A percentile compares a stretch with the other conserved stretches of the same genome.
Conservation (phyloP, 2,888 invertebrate genomes). For the Lomographa bimaculata region DNA sequence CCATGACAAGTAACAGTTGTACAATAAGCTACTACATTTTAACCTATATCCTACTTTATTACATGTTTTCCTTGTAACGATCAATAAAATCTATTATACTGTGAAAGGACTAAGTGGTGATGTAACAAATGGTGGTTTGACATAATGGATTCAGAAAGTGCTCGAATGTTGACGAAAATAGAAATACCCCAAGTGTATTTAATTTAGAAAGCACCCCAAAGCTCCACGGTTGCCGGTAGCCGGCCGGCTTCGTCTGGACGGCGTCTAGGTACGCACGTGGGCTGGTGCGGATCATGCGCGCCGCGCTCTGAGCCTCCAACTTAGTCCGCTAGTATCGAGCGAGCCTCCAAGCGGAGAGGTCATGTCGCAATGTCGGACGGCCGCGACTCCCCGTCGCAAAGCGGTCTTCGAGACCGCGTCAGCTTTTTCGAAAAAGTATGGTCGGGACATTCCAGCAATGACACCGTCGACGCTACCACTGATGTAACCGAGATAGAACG, state of each 20-base stretch:
- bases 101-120: not conserved
- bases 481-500: conserved; percentile 85
- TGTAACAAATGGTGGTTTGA: not conserved
- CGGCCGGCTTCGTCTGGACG: conserved; percentile 54
- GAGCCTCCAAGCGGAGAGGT: conserved; percentile 73
- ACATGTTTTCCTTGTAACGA: conserved; percentile 20
- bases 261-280: conserved; percentile 65
- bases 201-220: conserved; percentile 36
- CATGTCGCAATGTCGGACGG: conserved; percentile 80
- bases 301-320: conserved; percentile 43
- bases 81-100: conserved; percentile 8
- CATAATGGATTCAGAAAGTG: conserved; percentile 9
- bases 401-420: conserved; percentile 88
- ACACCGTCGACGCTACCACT: conserved; percentile 69
- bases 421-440: conserved; percentile 92
- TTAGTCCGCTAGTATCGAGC: conserved; percentile 72
- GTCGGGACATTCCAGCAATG: conserved; percentile 79
- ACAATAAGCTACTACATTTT: conserved; percentile 20
- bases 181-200: conserved; percentile 23
- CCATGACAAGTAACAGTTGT: conserved; percentile 21
- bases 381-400: conserved; percentile 78
- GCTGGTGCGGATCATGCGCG: conserved; percentile 58
- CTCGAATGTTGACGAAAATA: conserved; percentile 18
- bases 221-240: conserved; percentile 30
- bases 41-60: conserved; percentile 25